Evolutionary conservation across 23 tunicate genomes (phyloP).

Genomic region (Diplosoma virens): DNA sequence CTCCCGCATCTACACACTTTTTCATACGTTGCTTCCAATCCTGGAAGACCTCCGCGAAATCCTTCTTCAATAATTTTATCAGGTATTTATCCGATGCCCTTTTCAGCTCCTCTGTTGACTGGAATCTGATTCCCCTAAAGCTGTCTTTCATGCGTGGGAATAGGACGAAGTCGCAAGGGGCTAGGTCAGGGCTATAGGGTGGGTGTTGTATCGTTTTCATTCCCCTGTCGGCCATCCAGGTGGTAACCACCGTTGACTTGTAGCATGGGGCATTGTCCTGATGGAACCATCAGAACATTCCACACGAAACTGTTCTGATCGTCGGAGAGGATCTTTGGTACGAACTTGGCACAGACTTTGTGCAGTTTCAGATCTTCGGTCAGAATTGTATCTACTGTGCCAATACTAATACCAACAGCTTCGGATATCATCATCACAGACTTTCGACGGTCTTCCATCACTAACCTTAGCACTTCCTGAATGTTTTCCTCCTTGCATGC

Average conservation of each 20-base stretch:
- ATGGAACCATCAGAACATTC: conserved; percentile 20
- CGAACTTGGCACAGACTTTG: conserved; percentile 11
- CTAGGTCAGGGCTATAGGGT: conserved; percentile 9
- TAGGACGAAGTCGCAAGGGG: conserved; percentile 22
- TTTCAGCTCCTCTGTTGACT: conserved; percentile 19
- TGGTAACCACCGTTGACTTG: conserved; percentile 19
- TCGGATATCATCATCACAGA: conserved; percentile 13
- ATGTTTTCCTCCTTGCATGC: conserved; percentile 25
- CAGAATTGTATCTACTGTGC: conserved; percentile 20
- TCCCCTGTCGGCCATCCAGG: conserved; percentile 17
- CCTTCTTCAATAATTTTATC: neutral
- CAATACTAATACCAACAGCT: conserved; percentile 19
- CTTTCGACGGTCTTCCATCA: conserved; percentile 9
- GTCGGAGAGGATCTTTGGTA: conserved; percentile 13
- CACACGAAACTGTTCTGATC: conserved; percentile 18
- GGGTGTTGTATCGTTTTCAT: conserved; percentile 13
- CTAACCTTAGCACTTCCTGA: conserved; percentile 11
- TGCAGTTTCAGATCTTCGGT: conserved; percentile 7
- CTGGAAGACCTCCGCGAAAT: conserved; percentile 22
- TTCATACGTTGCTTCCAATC: conserved; percentile 21
- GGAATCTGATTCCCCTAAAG: conserved; percentile 9
- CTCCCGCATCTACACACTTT: conserved; percentile 14
- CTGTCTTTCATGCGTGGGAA: conserved; percentile 26
- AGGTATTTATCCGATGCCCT: conserved; percentile 5
- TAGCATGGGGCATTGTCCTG: conserved; percentile 21